Evolutionary conservation across 23 tunicate species (phyloP).

Genomic region (Corella eumyota): DNA sequence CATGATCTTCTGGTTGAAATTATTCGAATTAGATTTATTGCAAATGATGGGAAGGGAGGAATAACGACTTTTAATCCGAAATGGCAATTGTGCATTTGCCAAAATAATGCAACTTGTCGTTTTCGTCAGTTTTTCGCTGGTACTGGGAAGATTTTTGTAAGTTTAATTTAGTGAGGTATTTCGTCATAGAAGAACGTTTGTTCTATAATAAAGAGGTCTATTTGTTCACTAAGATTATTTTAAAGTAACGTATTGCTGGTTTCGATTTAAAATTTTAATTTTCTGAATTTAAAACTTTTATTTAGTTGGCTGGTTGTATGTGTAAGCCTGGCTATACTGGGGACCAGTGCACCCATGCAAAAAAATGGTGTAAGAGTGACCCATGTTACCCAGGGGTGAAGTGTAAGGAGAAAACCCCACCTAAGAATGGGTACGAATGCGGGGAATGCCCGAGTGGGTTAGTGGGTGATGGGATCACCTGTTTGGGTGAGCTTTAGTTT

Average conservation of each 20-base stretch:
- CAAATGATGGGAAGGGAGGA: conserved; percentile 41
- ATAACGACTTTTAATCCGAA: conserved; percentile 14
- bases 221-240: too few species aligned
- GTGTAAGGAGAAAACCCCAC: conserved; percentile 40
- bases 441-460: conserved; percentile 48
- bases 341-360: conserved; percentile 28
- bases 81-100: conserved; percentile 68
- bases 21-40: conserved; percentile 38
- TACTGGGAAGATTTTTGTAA: too few species aligned
- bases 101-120: conserved; percentile 38
- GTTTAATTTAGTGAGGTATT: too few species aligned
- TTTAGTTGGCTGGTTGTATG: conserved; percentile 38
- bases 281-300: too few species aligned
- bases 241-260: too few species aligned
- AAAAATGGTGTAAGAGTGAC: conserved; percentile 17
- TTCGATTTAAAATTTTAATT: too few species aligned
- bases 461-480: conserved; percentile 59
- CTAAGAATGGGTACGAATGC: conserved; percentile 39
- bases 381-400: conserved; percentile 50
- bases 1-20: too few species aligned
- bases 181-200: too few species aligned
- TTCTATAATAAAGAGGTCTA: too few species aligned
- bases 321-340: conserved; percentile 50
- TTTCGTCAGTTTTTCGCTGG: too few species aligned
- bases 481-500: conserved; percentile 30